These are phyloP conservation scores for Nebria brevicollis DNA, from an alignment of 2,888 invertebrate species.

Conservation along the genomic window DNA sequence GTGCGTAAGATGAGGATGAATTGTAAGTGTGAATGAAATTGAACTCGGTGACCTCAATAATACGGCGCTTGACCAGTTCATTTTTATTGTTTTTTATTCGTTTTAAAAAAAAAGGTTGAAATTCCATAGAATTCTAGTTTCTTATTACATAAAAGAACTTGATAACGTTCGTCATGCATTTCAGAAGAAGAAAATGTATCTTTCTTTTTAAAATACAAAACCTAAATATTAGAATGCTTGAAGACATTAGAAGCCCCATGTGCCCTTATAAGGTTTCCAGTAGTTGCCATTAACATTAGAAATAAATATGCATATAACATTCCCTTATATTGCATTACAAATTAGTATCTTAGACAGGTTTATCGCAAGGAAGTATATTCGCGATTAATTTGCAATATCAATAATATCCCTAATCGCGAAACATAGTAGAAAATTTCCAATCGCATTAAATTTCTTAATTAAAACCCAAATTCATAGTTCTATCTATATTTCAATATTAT, in stretches of 20 bases:
- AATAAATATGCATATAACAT: not conserved
- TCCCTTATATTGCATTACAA: not conserved
- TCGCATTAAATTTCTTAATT: not conserved
- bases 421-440: not conserved
- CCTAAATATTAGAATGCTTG: not conserved
- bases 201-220: not conserved
- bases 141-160: too few relatives aligned
- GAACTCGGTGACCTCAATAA: not conserved
- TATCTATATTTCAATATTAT: too few relatives aligned
- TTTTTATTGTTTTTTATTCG: too few relatives aligned
- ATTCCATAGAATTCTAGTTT: not conserved
- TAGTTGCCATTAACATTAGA: not conserved
- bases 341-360: not conserved
- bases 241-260: not conserved
- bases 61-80: not conserved
- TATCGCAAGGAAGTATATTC: not conserved
- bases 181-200: not conserved
- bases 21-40: not conserved
- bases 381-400: not conserved
- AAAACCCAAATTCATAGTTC: too few relatives aligned
- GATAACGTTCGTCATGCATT: too few relatives aligned
- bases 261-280: not conserved
- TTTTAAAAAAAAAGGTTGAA: not conserved
- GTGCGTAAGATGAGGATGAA: not conserved
- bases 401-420: not conserved